Conservation (phyloP, 1,140 invertebrate species). For the Bombus pascuorum region DNA sequence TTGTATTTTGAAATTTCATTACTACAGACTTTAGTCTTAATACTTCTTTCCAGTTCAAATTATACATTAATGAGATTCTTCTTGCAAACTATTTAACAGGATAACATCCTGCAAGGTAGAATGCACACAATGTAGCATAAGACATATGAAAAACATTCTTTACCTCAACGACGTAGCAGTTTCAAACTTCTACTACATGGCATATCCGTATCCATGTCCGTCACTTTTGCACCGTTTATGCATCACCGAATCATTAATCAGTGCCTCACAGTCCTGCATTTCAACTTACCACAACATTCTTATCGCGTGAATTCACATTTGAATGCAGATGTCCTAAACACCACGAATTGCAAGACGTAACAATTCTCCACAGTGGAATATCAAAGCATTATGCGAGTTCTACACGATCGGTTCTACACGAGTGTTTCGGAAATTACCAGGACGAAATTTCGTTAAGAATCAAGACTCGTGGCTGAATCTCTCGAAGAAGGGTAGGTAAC, state of each 20-base stretch:
- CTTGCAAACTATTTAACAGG: not conserved
- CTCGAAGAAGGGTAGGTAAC: slow-evolving; percentile 16
- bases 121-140: too few relatives aligned
- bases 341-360: too few relatives aligned
- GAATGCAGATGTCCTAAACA: not conserved
- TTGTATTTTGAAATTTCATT: not conserved
- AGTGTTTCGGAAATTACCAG: slow-evolving; percentile 41
- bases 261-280: not conserved
- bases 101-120: not conserved
- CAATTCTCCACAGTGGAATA: not conserved
- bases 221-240: not conserved
- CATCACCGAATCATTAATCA: not conserved
- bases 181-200: not conserved
- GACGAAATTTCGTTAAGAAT: slow-evolving; percentile 44
- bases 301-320: not conserved
- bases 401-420: slow-evolving; percentile 40
- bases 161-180: not conserved
- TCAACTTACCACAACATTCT: not conserved
- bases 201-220: not conserved
- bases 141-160: too few relatives aligned
- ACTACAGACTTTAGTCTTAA: not conserved
- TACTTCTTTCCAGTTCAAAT: not conserved
- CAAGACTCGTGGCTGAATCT: slow-evolving; percentile 6
- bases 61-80: not conserved
- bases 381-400: slow-evolving; percentile 18